A percentile compares a stretch with the other conserved stretches of the same genome.
Conservation (phyloP, 2,888 invertebrate genomes). For the Augiades crinisus region DNA sequence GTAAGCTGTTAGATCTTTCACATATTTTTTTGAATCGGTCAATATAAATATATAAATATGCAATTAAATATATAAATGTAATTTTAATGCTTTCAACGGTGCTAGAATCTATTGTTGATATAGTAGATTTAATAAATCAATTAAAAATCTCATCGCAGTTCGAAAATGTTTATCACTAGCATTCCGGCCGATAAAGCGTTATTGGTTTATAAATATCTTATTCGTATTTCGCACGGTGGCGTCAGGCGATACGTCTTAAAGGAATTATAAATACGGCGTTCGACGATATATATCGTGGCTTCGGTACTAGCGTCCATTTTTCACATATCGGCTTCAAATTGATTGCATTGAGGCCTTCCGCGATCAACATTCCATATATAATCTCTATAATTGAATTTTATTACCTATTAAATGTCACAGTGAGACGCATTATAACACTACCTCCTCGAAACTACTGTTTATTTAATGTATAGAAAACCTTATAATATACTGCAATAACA, state of each 20-base stretch:
- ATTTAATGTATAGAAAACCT: conserved; percentile 27
- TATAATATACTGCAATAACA: conserved; percentile 54
- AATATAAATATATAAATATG: too few species aligned
- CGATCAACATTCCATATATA: conserved; percentile 21
- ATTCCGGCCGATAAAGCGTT: conserved; percentile 2
- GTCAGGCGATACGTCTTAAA: conserved; percentile 47
- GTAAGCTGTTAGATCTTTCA: too few species aligned
- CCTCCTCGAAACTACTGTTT: neutral
- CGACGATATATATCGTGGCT: conserved; percentile 53
- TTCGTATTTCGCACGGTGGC: conserved; percentile 41
- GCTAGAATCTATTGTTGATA: too few species aligned
- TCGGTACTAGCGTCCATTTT: conserved; percentile 50
- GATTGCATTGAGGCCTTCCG: conserved; percentile 40
- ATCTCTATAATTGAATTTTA: conserved; percentile 27
- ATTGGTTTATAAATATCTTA: conserved; percentile 20
- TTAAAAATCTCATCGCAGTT: neutral
- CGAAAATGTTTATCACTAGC: neutral
- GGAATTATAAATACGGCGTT: conserved; percentile 57
- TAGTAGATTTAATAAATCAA: neutral
- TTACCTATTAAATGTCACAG: conserved; percentile 24
- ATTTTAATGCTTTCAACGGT: too few species aligned
- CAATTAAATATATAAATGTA: too few species aligned
- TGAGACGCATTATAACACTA: neutral
- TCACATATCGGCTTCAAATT: conserved; percentile 58
- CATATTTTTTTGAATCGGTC: too few species aligned